Base-by-base conservation (phyloP, 2,888 invertebrate genomes). In the Nomada hirtipes region DNA sequence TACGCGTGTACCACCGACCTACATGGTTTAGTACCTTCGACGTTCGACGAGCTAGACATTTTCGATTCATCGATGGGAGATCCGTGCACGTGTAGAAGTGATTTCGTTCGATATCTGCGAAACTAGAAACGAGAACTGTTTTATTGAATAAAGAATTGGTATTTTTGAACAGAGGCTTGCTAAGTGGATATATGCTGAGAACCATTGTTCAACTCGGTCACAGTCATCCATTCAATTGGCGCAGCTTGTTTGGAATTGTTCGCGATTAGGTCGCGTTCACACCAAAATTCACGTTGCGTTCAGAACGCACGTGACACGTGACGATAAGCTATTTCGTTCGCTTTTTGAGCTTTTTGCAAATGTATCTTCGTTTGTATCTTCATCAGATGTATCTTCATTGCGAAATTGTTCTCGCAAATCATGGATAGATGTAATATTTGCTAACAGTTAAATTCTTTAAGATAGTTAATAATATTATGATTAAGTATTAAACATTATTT, bases 181-280 rank as follows among this genome's bases (percentile, higher is more conserved):
- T 73, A 67, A 82, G 78, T 77, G 72, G 64, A 70, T 29, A 13
- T 36, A 7, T 20, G 68, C 64, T 65, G 82, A 77, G 74, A 83
- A 82, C 82, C 70, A 69, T 82, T 78, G 70, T 78, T 47, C 83
- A 78, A 82, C 67, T 74, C 78, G 78, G 74, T 67, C 82, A 72
- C 76, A 80, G 80, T 80, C 81, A 78, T 83, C 74, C 78, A 74
- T 78, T 65, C 82, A 83, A 83, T 83, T 83, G 83, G 70, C 47
- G 52, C 72, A 69, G 72, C 83, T 83, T 82, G 82, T 83, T 82
- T 83, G 36, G 74, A 78, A 83, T 83, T 69, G 65, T 77, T 72
- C 80, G 55, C 20, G 76, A 72, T 83, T 83, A 83, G 36, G 83
- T 74, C 69, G 73, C 77, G 78, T 70, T 82, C 83, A 82, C 78